Evolutionary conservation across 1,140 invertebrate species (phyloP).

Genomic region (Oscheius sp.): DNA sequence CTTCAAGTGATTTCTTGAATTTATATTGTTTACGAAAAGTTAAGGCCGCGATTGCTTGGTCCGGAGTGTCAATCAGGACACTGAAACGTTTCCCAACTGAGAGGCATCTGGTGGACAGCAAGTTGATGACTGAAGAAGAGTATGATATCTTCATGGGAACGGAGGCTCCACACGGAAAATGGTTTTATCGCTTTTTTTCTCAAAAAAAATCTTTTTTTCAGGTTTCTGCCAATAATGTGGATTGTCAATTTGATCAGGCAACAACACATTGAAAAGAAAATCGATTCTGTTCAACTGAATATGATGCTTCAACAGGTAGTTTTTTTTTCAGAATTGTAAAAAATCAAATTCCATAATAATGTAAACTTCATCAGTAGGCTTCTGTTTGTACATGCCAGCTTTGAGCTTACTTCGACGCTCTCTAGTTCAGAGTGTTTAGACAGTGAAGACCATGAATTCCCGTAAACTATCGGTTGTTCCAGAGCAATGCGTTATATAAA

Average conservation of each 20-base stretch:
- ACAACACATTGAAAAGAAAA: constrained; percentile 44
- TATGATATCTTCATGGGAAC: constrained; percentile 61
- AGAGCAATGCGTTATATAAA: too few relatives aligned
- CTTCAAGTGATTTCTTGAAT: constrained; percentile 41
- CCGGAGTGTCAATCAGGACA: constrained; percentile 74
- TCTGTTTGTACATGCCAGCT: too few relatives aligned
- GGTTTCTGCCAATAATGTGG: constrained; percentile 58
- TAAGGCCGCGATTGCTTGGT: constrained; percentile 58
- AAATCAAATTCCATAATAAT: too few relatives aligned
- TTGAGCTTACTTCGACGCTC: too few relatives aligned
- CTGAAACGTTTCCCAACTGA: constrained; percentile 83
- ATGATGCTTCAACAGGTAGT: constrained; percentile 50
- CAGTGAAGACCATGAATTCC: too few relatives aligned
- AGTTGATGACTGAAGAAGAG: constrained; percentile 66
- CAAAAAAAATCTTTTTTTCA: constrained; percentile 1
- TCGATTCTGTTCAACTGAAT: constrained; percentile 55
- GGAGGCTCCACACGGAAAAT: constrained; percentile 59
- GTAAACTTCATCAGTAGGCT: too few relatives aligned
- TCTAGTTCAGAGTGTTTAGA: too few relatives aligned
- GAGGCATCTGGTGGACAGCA: constrained; percentile 83
- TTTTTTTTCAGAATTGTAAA: too few relatives aligned
- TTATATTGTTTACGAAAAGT: background rate
- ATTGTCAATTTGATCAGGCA: constrained; percentile 58
- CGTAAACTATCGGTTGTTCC: too few relatives aligned
- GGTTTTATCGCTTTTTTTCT: constrained; percentile 36